A percentile compares a stretch with the other conserved stretches of the same genome.
Evolutionary conservation across 2,888 invertebrate species (phyloP).

Genomic region (Blera fallax): DNA sequence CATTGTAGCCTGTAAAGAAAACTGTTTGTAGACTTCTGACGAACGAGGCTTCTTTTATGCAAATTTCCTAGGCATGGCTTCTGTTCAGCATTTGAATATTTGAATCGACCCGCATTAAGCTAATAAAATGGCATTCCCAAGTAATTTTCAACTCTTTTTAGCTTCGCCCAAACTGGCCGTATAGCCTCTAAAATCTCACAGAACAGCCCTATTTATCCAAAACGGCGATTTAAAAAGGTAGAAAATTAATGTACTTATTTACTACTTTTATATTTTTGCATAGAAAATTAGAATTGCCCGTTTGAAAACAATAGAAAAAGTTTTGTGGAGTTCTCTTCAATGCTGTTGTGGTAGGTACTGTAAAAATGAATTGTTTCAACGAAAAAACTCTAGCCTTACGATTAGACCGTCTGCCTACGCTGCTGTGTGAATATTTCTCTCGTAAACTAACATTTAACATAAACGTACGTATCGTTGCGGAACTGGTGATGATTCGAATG

Average conservation of each 20-base stretch:
- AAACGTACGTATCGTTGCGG: constrained; percentile 32
- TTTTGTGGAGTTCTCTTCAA: constrained; percentile 14
- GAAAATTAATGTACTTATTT: constrained; percentile 8
- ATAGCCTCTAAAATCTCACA: neutral
- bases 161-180: too few species aligned
- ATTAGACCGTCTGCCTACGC: neutral
- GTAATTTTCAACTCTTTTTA: too few species aligned
- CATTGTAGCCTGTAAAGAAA: too few species aligned
- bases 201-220: neutral
- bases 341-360: constrained; percentile 33
- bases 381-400: neutral
- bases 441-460: constrained; percentile 34
- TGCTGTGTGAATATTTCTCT: constrained; percentile 24
- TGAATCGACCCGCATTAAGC: too few species aligned
- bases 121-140: too few species aligned
- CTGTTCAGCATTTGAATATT: too few species aligned
- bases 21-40: too few species aligned
- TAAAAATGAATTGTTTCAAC: constrained; percentile 18
- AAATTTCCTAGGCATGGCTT: too few species aligned
- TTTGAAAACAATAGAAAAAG: constrained; percentile 41
- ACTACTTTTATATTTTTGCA: constrained; percentile 53
- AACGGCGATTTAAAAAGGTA: neutral
- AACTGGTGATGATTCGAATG: constrained; percentile 29
- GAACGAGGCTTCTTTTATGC: too few species aligned
- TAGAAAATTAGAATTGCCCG: constrained; percentile 62